A percentile compares a stretch with the other conserved stretches of the same genome.
Evolutionary conservation across 2,113 vertebrate genomes (phyloP).

Genomic region (Mohoua ochrocephala): DNA sequence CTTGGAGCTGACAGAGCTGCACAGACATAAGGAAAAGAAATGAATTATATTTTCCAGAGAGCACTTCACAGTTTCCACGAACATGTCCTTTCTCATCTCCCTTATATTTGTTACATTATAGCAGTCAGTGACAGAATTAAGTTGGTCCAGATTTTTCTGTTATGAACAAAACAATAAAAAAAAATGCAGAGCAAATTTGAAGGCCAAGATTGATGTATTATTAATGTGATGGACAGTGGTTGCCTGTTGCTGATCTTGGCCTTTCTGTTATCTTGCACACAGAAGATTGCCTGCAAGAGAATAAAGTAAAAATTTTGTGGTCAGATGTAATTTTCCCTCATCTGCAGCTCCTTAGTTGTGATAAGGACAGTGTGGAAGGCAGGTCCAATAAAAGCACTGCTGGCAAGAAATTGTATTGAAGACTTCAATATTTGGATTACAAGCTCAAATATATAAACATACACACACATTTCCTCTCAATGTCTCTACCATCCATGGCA

Average conservation of each 20-base stretch:
- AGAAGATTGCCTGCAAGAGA: background rate
- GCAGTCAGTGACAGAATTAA: background rate
- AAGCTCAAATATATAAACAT: background rate
- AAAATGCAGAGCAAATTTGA: background rate
- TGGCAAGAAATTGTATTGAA: background rate
- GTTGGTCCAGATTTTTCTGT: background rate
- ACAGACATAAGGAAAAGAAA: background rate
- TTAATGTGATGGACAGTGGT: background rate
- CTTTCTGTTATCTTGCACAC: background rate
- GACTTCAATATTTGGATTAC: background rate
- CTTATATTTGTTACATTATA: background rate
- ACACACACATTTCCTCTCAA: background rate
- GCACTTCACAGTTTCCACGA: background rate
- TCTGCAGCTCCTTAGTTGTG: background rate
- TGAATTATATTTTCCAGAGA: background rate
- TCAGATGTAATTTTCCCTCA: background rate
- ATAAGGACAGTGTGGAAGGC: background rate
- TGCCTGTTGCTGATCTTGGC: background rate
- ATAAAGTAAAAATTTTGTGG: background rate
- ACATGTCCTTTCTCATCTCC: background rate
- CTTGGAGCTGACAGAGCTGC: background rate
- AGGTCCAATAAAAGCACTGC: background rate
- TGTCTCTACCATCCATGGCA: background rate
- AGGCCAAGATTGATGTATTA: background rate
- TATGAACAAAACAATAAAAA: background rate